These are phyloP conservation scores for Platichthys flesus DNA, from an alignment of 2,113 vertebrate genomes.

Conservation along the genomic window DNA sequence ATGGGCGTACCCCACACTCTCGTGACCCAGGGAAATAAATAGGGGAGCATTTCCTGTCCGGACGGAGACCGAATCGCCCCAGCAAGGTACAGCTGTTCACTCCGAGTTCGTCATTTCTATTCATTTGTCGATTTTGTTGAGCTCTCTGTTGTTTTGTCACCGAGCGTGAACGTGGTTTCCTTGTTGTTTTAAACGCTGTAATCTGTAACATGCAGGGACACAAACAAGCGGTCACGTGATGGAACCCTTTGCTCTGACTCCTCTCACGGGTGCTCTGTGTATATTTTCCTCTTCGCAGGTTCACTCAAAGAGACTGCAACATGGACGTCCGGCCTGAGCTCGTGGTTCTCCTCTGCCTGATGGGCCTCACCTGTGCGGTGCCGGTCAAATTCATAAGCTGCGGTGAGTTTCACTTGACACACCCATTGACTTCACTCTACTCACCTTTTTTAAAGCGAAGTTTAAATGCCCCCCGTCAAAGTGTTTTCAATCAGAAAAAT, in stretches of 20 bases:
- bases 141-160: not conserved
- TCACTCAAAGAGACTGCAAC: constrained; percentile 1
- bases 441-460: no score
- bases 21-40: constrained; percentile 58
- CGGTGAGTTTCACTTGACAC: constrained; percentile 76
- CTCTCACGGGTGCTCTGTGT: not conserved
- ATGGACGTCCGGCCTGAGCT: constrained; percentile 70
- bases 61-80: fast-evolving
- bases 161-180: not conserved
- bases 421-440: not conserved
- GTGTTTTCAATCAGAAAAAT: no score
- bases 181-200: not conserved
- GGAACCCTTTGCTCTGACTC: not conserved
- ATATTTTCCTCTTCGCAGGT: not conserved
- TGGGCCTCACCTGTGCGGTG: constrained; percentile 73
- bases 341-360: constrained; percentile 64
- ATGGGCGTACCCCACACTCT: constrained; percentile 30
- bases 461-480: no score
- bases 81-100: constrained; percentile 4
- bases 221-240: constrained; percentile 23
- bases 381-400: constrained; percentile 83
- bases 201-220: not conserved
- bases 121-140: not conserved
- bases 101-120: not conserved
- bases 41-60: fast-evolving